phyloP scores from a whole-genome alignment of 2,888 invertebrate genomes.

The Nudaria mundana region DNA sequence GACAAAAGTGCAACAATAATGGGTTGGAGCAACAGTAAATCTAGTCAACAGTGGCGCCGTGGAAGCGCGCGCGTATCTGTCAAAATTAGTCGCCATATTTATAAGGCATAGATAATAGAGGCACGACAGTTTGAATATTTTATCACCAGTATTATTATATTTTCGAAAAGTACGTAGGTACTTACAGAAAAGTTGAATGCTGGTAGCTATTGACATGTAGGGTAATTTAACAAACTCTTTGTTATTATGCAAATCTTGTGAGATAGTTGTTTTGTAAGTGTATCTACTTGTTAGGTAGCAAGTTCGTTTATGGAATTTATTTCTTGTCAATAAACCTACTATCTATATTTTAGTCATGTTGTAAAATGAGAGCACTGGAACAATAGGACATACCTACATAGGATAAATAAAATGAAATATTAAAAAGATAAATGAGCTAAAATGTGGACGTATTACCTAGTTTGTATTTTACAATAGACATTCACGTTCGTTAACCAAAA shows the following conservation, averaged over 20 bases:
- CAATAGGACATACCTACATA: slow-evolving; percentile 15
- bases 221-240: not conserved
- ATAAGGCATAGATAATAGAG: slow-evolving; percentile 45
- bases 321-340: too few relatives aligned
- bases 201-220: slow-evolving; percentile 16
- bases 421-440: slow-evolving; percentile 29
- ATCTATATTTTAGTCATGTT: too few relatives aligned
- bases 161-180: slow-evolving; percentile 8
- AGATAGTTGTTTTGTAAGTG: not conserved
- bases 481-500: too few relatives aligned
- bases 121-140: slow-evolving; percentile 30
- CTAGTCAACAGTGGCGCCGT: slow-evolving; percentile 74
- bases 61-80: slow-evolving; percentile 65
- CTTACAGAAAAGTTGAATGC: slow-evolving; percentile 13
- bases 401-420: slow-evolving; percentile 35
- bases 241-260: not conserved
- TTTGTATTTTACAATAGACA: slow-evolving; percentile 18
- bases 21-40: slow-evolving; percentile 77
- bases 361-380: slow-evolving; percentile 9
- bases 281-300: too few relatives aligned
- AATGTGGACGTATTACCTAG: slow-evolving; percentile 15
- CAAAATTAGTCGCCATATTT: slow-evolving; percentile 67
- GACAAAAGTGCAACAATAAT: slow-evolving; percentile 68
- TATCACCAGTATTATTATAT: slow-evolving; percentile 19
- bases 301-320: too few relatives aligned